Evolutionary conservation across 2,113 vertebrate species (phyloP).

Genomic region (Phasianus colchicus): DNA sequence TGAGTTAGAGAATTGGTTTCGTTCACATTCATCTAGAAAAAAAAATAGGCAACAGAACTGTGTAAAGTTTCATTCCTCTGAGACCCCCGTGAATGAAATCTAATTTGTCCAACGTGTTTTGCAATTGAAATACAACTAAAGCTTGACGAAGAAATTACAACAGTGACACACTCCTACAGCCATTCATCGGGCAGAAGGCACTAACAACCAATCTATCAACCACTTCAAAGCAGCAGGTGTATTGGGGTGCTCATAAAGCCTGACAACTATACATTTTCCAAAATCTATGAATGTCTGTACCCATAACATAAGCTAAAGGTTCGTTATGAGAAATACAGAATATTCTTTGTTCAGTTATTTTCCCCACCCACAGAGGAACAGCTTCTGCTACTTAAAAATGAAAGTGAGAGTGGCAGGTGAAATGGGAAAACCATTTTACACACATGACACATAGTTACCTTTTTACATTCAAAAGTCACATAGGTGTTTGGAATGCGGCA

Average conservation of each 20-base stretch:
- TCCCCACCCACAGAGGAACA: background rate
- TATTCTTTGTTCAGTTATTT: background rate
- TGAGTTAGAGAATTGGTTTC: background rate
- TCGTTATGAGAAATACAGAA: background rate
- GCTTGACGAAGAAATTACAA: background rate
- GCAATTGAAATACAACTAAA: background rate
- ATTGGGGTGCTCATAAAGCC: background rate
- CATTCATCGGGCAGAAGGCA: background rate
- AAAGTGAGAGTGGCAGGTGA: conserved; percentile 19
- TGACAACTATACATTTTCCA: background rate
- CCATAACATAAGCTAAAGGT: background rate
- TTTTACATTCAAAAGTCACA: background rate
- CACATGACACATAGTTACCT: background rate
- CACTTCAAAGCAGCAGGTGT: background rate
- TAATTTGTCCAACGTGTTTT: background rate
- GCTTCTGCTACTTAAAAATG: background rate
- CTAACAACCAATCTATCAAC: background rate
- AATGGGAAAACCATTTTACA: background rate
- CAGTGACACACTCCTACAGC: background rate
- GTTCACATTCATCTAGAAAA: background rate
- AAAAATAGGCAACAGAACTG: background rate
- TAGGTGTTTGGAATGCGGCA: background rate
- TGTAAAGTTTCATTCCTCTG: background rate
- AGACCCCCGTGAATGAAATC: background rate
- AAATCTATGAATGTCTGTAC: background rate